Evolutionary conservation across 2,888 invertebrate species (phyloP).

Genomic region (Tachina lurida): DNA sequence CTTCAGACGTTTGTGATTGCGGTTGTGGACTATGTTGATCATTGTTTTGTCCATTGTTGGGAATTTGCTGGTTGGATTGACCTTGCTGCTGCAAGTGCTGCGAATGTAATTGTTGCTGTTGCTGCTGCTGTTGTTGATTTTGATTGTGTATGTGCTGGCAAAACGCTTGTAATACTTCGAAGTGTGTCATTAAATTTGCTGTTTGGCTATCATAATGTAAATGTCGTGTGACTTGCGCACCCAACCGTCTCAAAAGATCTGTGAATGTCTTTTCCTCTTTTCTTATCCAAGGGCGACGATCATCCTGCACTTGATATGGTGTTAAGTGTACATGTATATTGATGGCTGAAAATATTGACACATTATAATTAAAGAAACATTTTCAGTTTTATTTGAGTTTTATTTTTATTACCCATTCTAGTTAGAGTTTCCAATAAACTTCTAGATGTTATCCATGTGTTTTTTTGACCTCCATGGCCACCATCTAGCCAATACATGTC

Average conservation of each 20-base stretch:
- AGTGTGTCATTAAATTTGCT: conserved; percentile 88
- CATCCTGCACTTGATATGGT: conserved; percentile 94
- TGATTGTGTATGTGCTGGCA: conserved; percentile 82
- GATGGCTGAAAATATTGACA: conserved; percentile 84
- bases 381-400: neutral
- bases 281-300: conserved; percentile 91
- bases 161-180: conserved; percentile 88
- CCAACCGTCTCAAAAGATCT: conserved; percentile 86
- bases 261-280: conserved; percentile 92
- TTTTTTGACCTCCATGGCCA: conserved; percentile 93
- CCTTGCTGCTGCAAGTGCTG: conserved; percentile 74
- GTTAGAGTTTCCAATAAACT: conserved; percentile 89
- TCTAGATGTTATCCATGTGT: conserved; percentile 93
- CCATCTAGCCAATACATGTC: conserved; percentile 96
- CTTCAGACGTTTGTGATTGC: conserved; percentile 76
- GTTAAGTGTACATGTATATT: conserved; percentile 91
- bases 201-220: conserved; percentile 85
- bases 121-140: conserved; percentile 75
- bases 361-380: neutral
- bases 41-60: conserved; percentile 70
- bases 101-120: conserved; percentile 46
- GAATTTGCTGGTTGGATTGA: conserved; percentile 72
- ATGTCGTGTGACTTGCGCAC: conserved; percentile 86
- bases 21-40: conserved; percentile 73
- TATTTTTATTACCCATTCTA: conserved; percentile 87